A percentile compares a stretch with the other conserved stretches of the same genome.
phyloP scores from a whole-genome alignment of 2,888 invertebrate species.

The Isotomurus palustris region DNA sequence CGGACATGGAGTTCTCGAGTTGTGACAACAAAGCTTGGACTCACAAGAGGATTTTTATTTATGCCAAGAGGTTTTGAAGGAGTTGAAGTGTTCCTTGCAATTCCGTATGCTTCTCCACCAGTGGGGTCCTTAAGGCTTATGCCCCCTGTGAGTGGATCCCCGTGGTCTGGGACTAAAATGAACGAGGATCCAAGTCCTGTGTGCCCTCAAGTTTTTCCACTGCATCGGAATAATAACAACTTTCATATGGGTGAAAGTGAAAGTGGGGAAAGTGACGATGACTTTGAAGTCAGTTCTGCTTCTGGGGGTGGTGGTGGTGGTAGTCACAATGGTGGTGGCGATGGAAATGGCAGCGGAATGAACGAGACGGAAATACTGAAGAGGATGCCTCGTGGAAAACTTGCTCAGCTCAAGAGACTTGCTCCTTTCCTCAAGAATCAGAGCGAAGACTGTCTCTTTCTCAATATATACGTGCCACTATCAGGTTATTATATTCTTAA shows the following conservation, averaged over 20 bases:
- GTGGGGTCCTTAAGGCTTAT: conserved; percentile 83
- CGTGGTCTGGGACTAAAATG: conserved; percentile 84
- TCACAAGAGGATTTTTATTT: conserved; percentile 33
- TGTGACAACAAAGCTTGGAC: conserved; percentile 34
- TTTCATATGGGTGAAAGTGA: background rate
- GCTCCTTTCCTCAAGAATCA: conserved; percentile 82
- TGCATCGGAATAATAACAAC: background rate
- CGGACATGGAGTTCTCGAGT: conserved; percentile 37
- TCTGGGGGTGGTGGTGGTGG: background rate
- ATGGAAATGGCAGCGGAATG: conserved; percentile 45
- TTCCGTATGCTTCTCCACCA: conserved; percentile 91
- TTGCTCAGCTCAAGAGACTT: conserved; percentile 81
- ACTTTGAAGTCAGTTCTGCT: background rate
- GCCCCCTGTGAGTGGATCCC: conserved; percentile 89
- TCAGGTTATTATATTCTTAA: conserved; percentile 62
- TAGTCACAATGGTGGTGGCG: conserved; percentile 1
- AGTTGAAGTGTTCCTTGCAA: conserved; percentile 48
- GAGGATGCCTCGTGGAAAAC: conserved; percentile 80
- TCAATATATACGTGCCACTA: conserved; percentile 93
- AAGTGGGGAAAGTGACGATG: background rate
- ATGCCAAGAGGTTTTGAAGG: conserved; percentile 36
- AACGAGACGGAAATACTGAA: conserved; percentile 77
- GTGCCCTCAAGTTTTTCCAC: conserved; percentile 83
- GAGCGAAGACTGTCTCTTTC: conserved; percentile 92
- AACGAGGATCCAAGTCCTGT: conserved; percentile 84